Conservation (phyloP, 2,113 vertebrate species). For the Aptenodytes forsteri region DNA sequence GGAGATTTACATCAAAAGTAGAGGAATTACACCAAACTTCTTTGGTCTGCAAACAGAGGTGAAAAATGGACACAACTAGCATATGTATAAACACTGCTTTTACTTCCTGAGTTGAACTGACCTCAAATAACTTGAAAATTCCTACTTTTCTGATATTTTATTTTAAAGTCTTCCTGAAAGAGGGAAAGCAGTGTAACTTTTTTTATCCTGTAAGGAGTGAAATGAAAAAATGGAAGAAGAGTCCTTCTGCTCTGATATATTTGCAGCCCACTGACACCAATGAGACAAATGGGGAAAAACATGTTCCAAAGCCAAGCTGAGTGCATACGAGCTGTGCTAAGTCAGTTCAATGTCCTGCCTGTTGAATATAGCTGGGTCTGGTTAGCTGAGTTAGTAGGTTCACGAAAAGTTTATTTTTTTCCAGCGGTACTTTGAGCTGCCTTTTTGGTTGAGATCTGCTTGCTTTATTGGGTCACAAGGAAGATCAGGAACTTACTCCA, state of each 20-base stretch:
- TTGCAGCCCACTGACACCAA: background rate
- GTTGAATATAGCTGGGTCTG: background rate
- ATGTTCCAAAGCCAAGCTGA: background rate
- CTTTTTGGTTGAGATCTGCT: background rate
- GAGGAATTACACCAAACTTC: background rate
- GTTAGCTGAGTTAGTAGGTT: background rate
- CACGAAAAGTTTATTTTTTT: background rate
- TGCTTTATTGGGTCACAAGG: background rate
- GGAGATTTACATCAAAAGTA: background rate
- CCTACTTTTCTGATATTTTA: background rate
- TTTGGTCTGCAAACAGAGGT: background rate
- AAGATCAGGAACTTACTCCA: background rate
- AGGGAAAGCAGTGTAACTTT: background rate
- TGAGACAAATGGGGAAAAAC: background rate
- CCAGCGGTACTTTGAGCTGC: background rate
- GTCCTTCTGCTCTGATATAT: background rate
- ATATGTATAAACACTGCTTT: background rate
- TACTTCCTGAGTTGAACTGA: background rate
- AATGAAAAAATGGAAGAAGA: background rate
- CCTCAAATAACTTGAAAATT: background rate
- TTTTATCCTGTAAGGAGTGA: background rate
- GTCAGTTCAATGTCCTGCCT: background rate
- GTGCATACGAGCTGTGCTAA: fast-evolving
- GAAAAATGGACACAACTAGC: background rate
- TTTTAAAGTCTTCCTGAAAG: background rate